Percentiles rank a stretch among this genome's conserved stretches.
phyloP scores from a whole-genome alignment of 2,888 invertebrate genomes.

The Microchrysa polita region DNA sequence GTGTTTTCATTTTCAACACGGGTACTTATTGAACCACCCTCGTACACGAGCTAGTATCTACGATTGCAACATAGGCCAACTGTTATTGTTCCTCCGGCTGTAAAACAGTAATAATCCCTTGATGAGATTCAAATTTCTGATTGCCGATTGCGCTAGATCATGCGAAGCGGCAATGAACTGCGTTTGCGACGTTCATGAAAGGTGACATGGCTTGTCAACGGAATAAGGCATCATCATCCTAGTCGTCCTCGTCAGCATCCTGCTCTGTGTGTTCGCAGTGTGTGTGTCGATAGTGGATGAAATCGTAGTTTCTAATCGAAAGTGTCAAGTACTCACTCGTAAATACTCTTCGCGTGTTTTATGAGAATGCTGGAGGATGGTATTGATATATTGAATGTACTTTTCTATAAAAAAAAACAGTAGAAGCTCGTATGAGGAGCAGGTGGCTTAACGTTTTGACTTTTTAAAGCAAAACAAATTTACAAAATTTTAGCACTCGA shows the following conservation, averaged over 20 bases:
- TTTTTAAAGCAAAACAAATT: too few species aligned
- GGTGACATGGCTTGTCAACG: constrained; percentile 35
- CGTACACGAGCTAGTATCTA: too few species aligned
- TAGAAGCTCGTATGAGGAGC: too few species aligned
- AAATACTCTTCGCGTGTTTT: constrained; percentile 27
- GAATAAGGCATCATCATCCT: neutral
- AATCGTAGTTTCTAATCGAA: constrained; percentile 37
- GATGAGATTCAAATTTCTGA: constrained; percentile 40
- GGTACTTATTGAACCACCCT: too few species aligned
- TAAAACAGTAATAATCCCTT: constrained; percentile 39
- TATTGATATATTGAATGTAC: too few species aligned
- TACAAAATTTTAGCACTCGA: too few species aligned
- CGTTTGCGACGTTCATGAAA: neutral
- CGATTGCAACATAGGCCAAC: neutral
- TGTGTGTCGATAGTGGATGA: constrained; percentile 10
- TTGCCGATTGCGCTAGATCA: constrained; percentile 35
- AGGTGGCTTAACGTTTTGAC: too few species aligned
- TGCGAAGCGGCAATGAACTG: neutral
- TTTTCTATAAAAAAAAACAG: too few species aligned
- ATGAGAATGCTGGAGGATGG: too few species aligned
- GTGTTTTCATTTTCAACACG: too few species aligned
- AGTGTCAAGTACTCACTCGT: constrained; percentile 42
- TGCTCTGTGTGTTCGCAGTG: too few species aligned
- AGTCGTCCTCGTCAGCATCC: neutral
- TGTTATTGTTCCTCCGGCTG: constrained; percentile 20